Percentiles rank a stretch among this genome's conserved stretches.
phyloP scores from a whole-genome alignment of 2,888 invertebrate species.

The Agrochola lota region DNA sequence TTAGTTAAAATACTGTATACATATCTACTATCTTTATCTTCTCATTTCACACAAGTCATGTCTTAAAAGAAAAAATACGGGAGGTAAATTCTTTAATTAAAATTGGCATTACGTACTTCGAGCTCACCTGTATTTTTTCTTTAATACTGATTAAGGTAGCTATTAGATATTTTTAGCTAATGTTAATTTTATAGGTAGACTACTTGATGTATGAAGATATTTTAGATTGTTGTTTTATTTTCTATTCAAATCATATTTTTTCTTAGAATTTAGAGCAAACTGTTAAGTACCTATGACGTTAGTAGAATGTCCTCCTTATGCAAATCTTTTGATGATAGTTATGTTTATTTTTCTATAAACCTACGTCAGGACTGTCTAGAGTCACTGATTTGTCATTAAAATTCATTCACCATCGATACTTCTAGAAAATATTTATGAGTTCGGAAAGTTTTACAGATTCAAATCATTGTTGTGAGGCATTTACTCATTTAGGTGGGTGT shows the following conservation, averaged over 20 bases:
- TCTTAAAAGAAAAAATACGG: not conserved
- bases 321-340: not conserved
- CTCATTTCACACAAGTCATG: not conserved
- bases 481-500: constrained; percentile 27
- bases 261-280: not conserved
- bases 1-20: no score
- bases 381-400: constrained; percentile 39
- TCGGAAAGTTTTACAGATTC: constrained; percentile 20
- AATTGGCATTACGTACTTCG: not conserved
- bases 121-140: no score
- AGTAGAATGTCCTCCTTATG: not conserved
- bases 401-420: constrained; percentile 40
- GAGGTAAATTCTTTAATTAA: not conserved
- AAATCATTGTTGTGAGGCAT: constrained; percentile 24
- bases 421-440: constrained; percentile 51
- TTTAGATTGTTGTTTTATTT: not conserved
- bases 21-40: not conserved
- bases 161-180: not conserved
- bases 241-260: not conserved
- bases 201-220: not conserved
- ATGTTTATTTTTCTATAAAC: not conserved
- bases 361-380: constrained; percentile 22
- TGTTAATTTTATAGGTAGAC: not conserved
- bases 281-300: not conserved
- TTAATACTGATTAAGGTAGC: not conserved